A percentile compares a stretch with the other conserved stretches of the same genome.
phyloP scores from a whole-genome alignment of 30 jellyfish, hydroid and myxozoan species.

The Rhopilema esculentum region DNA sequence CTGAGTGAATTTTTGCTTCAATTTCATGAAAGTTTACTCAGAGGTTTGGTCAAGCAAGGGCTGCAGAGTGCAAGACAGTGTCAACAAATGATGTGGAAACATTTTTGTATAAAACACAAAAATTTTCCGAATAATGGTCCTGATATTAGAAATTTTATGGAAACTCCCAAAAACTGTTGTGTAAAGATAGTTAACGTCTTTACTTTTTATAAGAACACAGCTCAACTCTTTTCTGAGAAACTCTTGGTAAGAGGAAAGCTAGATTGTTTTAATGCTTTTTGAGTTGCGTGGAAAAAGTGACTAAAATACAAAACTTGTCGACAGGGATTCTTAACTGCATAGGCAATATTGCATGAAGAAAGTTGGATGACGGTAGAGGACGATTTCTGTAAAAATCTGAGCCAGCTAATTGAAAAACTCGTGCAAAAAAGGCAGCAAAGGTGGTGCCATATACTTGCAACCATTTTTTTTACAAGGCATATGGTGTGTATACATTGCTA shows the following conservation, averaged over 20 bases:
- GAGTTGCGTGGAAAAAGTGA: background rate
- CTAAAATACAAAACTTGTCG: background rate
- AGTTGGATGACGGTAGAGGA: background rate
- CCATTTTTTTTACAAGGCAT: background rate
- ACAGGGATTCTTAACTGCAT: constrained; percentile 22
- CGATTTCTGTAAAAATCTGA: background rate
- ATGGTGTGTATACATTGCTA: background rate
- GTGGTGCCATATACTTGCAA: background rate
- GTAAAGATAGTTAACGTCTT: too few species aligned
- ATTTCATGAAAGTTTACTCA: too few species aligned
- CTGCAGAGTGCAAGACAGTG: too few species aligned
- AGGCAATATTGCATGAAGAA: background rate
- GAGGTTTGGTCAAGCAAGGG: too few species aligned
- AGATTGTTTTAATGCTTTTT: background rate
- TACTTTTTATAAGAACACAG: background rate
- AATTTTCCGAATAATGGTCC: too few species aligned
- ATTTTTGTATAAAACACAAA: too few species aligned
- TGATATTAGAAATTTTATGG: too few species aligned
- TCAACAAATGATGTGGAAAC: too few species aligned
- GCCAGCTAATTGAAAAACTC: background rate
- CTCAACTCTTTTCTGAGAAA: background rate
- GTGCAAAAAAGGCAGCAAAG: background rate
- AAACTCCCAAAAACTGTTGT: too few species aligned
- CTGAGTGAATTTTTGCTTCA: too few species aligned
- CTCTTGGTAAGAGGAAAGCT: background rate